Conservation (phyloP, 2,797 vertebrate genomes). For the Aratinga solstitialis region DNA sequence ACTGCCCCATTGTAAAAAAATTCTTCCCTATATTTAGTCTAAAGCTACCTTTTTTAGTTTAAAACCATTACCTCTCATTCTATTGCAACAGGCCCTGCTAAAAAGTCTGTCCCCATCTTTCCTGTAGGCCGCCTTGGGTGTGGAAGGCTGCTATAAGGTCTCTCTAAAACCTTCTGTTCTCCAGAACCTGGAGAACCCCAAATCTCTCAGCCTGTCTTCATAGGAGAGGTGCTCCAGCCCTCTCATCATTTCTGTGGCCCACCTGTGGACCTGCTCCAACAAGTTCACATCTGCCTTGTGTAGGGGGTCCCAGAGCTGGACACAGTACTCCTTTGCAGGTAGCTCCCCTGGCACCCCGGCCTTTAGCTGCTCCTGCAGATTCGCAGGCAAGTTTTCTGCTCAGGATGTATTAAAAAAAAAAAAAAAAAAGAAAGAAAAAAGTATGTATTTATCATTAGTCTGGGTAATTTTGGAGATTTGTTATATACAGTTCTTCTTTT, state of each 20-base stretch:
- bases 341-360: background rate
- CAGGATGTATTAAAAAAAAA: background rate
- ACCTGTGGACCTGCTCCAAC: background rate
- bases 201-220: background rate
- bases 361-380: background rate
- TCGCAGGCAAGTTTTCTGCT: background rate
- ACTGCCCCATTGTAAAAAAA: background rate
- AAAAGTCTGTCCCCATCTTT: background rate
- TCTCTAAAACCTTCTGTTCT: background rate
- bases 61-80: background rate
- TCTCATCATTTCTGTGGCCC: background rate
- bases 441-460: background rate
- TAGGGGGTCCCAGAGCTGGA: background rate
- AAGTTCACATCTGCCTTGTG: background rate
- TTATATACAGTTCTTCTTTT: background rate
- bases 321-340: background rate
- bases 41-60: background rate
- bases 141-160: background rate
- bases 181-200: background rate
- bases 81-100: background rate
- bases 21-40: background rate
- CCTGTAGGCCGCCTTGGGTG: background rate
- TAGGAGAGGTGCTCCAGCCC: background rate
- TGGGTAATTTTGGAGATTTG: background rate
- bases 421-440: background rate